Conservation (phyloP, 92 coral and sea anemone genomes). For the Metridium senile region DNA sequence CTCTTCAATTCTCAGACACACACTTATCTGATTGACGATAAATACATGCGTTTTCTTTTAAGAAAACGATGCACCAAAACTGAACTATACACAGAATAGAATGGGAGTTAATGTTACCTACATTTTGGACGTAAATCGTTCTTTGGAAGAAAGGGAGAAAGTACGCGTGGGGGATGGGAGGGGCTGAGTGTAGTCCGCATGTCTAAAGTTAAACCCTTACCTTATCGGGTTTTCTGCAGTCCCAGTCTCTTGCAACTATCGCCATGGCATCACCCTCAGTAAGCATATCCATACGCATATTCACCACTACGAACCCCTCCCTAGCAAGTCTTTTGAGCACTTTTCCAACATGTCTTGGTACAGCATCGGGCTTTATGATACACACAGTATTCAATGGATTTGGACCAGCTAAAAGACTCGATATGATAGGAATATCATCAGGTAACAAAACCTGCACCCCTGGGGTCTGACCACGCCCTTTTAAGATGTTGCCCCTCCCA, state of each 20-base stretch:
- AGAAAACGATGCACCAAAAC: no score
- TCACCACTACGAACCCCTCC: conserved; percentile 78
- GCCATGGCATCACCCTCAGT: conserved; percentile 51
- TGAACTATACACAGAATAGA: no score
- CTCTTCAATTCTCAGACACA: no score
- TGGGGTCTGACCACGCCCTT: conserved; percentile 12
- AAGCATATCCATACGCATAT: conserved; percentile 67
- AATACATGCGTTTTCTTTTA: no score
- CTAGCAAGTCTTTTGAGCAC: conserved; percentile 80
- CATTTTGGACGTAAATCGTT: no score
- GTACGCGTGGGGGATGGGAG: no score
- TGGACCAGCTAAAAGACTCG: conserved; percentile 81
- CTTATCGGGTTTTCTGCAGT: conserved; percentile 29
- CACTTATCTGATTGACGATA: no score
- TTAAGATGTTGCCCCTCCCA: conserved; percentile 9
- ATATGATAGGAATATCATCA: conserved; percentile 65
- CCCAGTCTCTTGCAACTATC: conserved; percentile 46
- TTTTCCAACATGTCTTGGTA: conserved; percentile 76
- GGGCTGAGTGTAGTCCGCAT: no score
- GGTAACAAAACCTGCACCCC: conserved; percentile 57
- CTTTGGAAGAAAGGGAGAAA: no score
- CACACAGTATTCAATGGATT: conserved; percentile 85
- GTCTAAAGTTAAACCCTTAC: no score
- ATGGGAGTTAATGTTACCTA: no score
- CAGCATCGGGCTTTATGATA: conserved; percentile 80